A percentile compares a stretch with the other conserved stretches of the same genome.
phyloP scores from a whole-genome alignment of 2,113 vertebrate species.

The Sigmodon hispidus region DNA sequence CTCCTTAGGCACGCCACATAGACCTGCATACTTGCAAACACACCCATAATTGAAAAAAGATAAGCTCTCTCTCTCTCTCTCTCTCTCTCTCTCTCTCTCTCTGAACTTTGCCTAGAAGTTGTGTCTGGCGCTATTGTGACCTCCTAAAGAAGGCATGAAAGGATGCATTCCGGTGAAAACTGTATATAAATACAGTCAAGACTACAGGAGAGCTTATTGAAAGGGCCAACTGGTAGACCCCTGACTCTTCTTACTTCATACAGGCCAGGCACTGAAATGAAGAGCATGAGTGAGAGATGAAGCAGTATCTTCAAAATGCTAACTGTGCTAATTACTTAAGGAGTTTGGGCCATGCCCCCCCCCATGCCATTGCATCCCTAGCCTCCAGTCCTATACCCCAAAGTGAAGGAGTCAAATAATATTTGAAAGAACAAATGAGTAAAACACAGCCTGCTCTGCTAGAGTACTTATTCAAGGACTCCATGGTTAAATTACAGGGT shows the following conservation, averaged over 20 bases:
- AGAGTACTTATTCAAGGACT: neutral
- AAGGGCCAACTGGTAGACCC: neutral
- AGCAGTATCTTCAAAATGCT: neutral
- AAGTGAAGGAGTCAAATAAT: neutral
- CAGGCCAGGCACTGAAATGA: neutral
- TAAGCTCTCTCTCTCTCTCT: no score
- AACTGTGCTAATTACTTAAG: neutral
- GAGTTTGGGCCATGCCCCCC: neutral
- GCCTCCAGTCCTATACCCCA: neutral
- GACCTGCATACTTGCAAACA: neutral
- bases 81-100: no score
- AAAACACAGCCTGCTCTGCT: neutral
- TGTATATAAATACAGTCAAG: no score
- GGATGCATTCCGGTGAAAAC: no score
- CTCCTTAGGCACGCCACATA: neutral
- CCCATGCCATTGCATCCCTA: neutral
- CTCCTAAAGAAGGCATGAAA: neutral
- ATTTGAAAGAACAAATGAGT: neutral
- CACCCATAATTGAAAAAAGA: neutral
- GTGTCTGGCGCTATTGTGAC: neutral
- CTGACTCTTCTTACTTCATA: neutral
- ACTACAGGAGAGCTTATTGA: neutral
- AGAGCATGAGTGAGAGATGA: neutral
- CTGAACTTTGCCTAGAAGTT: conserved; percentile 1
- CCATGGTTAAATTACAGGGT: neutral